Percentiles rank a stretch among this genome's conserved stretches.
phyloP scores from a whole-genome alignment of 2,113 vertebrate genomes.

The Coreoperca whiteheadi region DNA sequence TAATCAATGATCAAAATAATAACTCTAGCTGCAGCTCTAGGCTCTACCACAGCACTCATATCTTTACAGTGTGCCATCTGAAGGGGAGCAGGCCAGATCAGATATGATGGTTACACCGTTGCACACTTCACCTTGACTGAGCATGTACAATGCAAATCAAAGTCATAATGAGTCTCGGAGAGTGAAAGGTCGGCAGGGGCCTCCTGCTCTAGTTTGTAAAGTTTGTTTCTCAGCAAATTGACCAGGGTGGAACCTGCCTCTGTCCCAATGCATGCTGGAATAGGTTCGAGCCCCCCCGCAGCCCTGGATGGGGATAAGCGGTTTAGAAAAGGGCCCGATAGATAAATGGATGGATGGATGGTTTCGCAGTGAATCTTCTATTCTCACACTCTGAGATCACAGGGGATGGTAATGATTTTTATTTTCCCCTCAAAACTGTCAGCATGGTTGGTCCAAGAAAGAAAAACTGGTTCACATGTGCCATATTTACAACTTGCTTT shows the following conservation, averaged over 20 bases:
- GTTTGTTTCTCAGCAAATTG: constrained; percentile 37
- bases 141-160: constrained; percentile 29
- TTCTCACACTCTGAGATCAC: not conserved
- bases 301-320: not conserved
- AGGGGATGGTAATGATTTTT: not conserved
- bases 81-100: not conserved
- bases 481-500: not conserved
- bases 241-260: not conserved
- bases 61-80: constrained; percentile 6
- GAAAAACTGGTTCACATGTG: not conserved
- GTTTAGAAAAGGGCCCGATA: not conserved
- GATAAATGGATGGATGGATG: constrained; percentile 14
- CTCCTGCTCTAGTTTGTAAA: constrained; percentile 37
- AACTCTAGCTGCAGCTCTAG: not conserved
- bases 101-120: constrained; percentile 5
- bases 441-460: not conserved
- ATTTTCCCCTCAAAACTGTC: not conserved
- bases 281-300: not conserved
- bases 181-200: constrained; percentile 13
- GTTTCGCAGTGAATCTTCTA: not conserved
- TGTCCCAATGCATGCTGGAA: not conserved
- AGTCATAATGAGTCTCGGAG: constrained; percentile 3
- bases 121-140: constrained; percentile 7
- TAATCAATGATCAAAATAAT: not conserved
- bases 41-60: not conserved